Evolutionary conservation across 2,113 vertebrate genomes (phyloP).

Genomic region (Phalacrocorax aristotelis): DNA sequence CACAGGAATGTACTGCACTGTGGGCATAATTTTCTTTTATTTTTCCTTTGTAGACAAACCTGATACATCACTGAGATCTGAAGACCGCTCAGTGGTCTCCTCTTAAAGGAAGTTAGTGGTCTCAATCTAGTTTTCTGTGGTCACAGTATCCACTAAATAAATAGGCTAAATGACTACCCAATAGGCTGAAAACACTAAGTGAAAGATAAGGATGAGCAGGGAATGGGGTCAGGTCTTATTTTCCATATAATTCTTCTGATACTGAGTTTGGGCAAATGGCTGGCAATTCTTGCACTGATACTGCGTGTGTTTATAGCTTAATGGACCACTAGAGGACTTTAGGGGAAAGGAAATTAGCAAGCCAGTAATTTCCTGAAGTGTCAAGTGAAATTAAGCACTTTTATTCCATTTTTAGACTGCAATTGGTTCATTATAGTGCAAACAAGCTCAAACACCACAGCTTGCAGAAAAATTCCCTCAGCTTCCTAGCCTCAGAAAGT

Average conservation of each 20-base stretch:
- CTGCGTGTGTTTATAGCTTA: background rate
- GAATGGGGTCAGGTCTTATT: background rate
- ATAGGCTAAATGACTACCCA: background rate
- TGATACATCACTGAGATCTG: background rate
- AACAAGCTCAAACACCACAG: fast-evolving
- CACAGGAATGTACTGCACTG: no score
- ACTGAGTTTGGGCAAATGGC: background rate
- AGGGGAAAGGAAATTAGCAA: background rate
- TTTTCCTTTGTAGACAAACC: background rate
- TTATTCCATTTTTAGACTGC: background rate
- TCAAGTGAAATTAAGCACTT: background rate
- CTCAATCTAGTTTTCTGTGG: background rate
- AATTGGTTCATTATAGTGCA: background rate
- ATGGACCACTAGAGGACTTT: background rate
- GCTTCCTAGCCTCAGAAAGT: background rate
- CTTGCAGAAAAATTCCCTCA: background rate
- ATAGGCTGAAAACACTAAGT: background rate
- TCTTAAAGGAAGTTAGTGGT: background rate
- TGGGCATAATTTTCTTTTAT: background rate
- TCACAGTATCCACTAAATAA: background rate
- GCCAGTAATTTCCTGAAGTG: background rate
- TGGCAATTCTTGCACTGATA: background rate
- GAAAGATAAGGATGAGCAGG: background rate
- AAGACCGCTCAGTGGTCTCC: background rate
- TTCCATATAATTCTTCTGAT: background rate